Evolutionary conservation across 2,797 vertebrate genomes (phyloP).

Genomic region (Spea hammondii): DNA sequence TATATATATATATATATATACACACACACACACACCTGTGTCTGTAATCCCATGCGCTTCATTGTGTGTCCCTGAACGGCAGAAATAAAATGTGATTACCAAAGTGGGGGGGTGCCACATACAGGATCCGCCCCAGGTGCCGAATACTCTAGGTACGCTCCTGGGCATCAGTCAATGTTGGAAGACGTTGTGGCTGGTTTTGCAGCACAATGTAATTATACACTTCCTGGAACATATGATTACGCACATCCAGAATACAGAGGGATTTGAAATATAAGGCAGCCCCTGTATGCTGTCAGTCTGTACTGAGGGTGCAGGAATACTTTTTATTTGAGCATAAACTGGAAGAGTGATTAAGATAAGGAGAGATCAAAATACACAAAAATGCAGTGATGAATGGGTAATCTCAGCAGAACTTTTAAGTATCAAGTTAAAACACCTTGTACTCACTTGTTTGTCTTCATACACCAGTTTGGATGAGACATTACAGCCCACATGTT

Average conservation of each 20-base stretch:
- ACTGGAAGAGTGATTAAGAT: not conserved
- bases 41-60: no score
- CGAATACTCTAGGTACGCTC: no score
- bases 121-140: no score
- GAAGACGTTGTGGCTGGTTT: slow-evolving; percentile 8
- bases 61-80: no score
- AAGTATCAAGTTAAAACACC: not conserved
- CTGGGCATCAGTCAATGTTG: slow-evolving; percentile 13
- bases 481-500: not conserved
- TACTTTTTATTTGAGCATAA: no score
- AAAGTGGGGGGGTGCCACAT: no score
- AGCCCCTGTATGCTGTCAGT: no score
- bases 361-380: not conserved
- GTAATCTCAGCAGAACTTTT: not conserved
- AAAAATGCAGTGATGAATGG: not conserved
- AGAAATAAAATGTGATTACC: no score
- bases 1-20: no score
- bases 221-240: slow-evolving; percentile 26
- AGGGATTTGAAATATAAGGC: not conserved
- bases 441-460: not conserved
- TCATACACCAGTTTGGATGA: not conserved
- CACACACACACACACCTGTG: no score
- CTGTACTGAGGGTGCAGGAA: no score
- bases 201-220: slow-evolving; percentile 43
- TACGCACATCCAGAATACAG: not conserved